phyloP scores from a whole-genome alignment of 1,140 invertebrate genomes.

The Cecropterus lyciades region DNA sequence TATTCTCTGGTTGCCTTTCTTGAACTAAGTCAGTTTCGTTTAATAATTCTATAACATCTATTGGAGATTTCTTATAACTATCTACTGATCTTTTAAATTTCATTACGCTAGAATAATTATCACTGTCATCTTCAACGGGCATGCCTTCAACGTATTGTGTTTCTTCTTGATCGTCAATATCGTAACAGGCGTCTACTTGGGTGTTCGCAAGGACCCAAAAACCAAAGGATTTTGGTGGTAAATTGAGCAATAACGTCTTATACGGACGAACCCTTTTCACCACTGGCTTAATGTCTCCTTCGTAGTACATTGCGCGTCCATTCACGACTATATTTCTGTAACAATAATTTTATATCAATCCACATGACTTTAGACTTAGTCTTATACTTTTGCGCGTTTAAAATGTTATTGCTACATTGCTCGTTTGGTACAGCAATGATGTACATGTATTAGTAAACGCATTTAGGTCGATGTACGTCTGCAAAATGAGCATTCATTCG shows the following conservation, averaged over 20 bases:
- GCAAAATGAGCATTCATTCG: too few relatives aligned
- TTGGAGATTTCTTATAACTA: slow-evolving; percentile 1
- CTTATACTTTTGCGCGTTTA: too few relatives aligned
- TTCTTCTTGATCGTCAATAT: slow-evolving; percentile 43
- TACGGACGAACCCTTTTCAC: slow-evolving; percentile 72
- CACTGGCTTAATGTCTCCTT: slow-evolving; percentile 79
- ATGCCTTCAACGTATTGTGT: slow-evolving; percentile 39
- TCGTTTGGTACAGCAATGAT: too few relatives aligned
- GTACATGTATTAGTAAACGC: too few relatives aligned
- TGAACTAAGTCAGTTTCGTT: slow-evolving; percentile 16
- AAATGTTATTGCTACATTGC: too few relatives aligned
- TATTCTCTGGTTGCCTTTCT: slow-evolving; percentile 28
- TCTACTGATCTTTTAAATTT: slow-evolving; percentile 45
- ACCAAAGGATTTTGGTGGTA: slow-evolving; percentile 84
- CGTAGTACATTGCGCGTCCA: slow-evolving; percentile 75
- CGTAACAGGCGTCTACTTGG: slow-evolving; percentile 75
- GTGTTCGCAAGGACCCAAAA: slow-evolving; percentile 86
- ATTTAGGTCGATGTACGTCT: too few relatives aligned
- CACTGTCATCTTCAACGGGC: slow-evolving; percentile 35
- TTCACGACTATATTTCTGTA: slow-evolving; percentile 84
- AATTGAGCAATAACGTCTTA: slow-evolving; percentile 74
- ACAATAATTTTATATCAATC: too few relatives aligned
- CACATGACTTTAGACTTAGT: too few relatives aligned
- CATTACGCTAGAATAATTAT: slow-evolving; percentile 32
- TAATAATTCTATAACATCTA: slow-evolving; percentile 24